A percentile compares a stretch with the other conserved stretches of the same genome.
Evolutionary conservation across 2,888 invertebrate species (phyloP).

Genomic region (Neoaliturus tenellus): DNA sequence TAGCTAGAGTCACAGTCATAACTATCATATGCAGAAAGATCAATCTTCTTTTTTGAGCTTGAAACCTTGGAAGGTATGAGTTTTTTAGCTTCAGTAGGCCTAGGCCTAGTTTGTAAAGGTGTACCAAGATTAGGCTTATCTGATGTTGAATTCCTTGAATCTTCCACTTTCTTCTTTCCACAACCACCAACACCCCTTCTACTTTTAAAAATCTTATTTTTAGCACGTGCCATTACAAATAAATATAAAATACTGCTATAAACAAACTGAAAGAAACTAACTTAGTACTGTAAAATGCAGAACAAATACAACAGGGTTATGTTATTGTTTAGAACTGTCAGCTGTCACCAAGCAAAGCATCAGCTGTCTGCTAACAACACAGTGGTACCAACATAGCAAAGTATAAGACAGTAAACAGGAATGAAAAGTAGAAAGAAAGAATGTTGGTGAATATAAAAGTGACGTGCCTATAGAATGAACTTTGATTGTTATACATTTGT

Average conservation of each 20-base stretch:
- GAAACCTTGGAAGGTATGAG: background rate
- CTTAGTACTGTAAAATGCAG: background rate
- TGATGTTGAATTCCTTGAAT: background rate
- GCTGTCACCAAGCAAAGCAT: background rate
- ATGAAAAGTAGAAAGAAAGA: background rate
- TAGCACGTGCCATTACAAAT: conserved; percentile 14
- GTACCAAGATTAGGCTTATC: background rate
- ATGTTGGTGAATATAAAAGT: background rate
- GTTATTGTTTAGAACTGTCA: background rate
- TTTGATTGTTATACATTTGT: background rate
- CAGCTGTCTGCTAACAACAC: too few species aligned
- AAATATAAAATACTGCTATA: background rate
- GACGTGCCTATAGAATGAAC: background rate
- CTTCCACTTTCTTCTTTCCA: background rate
- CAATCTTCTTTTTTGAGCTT: conserved; percentile 23
- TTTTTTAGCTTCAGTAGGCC: background rate
- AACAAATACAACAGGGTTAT: background rate
- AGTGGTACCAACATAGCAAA: background rate
- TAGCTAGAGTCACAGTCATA: background rate
- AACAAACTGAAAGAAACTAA: background rate
- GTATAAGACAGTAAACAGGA: background rate
- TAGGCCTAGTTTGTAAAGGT: background rate
- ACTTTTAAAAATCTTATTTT: background rate
- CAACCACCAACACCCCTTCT: conserved; percentile 19
- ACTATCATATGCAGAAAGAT: conserved; percentile 11